These are phyloP conservation scores for Isurus oxyrinchus DNA, from an alignment of 2,113 vertebrate species.

Conservation along the genomic window DNA sequence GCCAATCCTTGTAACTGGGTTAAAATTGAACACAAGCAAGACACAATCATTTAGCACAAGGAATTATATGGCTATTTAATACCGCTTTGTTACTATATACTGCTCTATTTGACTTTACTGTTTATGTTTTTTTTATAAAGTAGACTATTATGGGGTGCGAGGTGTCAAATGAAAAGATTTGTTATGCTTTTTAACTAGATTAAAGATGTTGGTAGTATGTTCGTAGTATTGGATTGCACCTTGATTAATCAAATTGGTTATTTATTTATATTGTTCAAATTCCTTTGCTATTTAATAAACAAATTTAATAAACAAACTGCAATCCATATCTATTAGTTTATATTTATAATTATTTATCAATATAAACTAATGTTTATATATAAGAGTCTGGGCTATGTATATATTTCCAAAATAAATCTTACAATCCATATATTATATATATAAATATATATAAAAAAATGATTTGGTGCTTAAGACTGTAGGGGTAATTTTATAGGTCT, in stretches of 20 bases:
- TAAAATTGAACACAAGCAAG: not conserved
- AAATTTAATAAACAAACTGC: slow-evolving; percentile 30
- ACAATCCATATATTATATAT: slow-evolving; percentile 23
- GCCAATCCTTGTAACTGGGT: slow-evolving; percentile 28
- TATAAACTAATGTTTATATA: slow-evolving; percentile 37
- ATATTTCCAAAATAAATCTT: slow-evolving; percentile 27
- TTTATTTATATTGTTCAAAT: slow-evolving; percentile 30
- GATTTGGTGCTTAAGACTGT: not conserved
- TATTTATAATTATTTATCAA: slow-evolving; percentile 32
- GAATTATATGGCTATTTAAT: slow-evolving; percentile 24
- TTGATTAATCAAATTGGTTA: slow-evolving; percentile 29
- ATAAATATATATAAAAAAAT: slow-evolving; percentile 9
- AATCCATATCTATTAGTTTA: slow-evolving; percentile 30
- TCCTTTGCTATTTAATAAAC: slow-evolving; percentile 31
- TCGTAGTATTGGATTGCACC: slow-evolving; percentile 18
- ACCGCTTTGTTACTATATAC: slow-evolving; percentile 26
- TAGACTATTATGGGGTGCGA: not conserved
- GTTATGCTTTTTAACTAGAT: slow-evolving; percentile 16
- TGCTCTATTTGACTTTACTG: slow-evolving; percentile 29
- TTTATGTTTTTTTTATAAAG: slow-evolving; percentile 27
- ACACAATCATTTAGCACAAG: slow-evolving; percentile 21
- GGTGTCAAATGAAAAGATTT: slow-evolving; percentile 24
- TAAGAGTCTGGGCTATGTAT: slow-evolving; percentile 17
- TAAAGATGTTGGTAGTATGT: slow-evolving; percentile 32
- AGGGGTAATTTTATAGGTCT: slow-evolving; percentile 13